A percentile compares a stretch with the other conserved stretches of the same genome.
Evolutionary conservation across 2,797 vertebrate genomes (phyloP).

Genomic region (Megaceryle alcyon): DNA sequence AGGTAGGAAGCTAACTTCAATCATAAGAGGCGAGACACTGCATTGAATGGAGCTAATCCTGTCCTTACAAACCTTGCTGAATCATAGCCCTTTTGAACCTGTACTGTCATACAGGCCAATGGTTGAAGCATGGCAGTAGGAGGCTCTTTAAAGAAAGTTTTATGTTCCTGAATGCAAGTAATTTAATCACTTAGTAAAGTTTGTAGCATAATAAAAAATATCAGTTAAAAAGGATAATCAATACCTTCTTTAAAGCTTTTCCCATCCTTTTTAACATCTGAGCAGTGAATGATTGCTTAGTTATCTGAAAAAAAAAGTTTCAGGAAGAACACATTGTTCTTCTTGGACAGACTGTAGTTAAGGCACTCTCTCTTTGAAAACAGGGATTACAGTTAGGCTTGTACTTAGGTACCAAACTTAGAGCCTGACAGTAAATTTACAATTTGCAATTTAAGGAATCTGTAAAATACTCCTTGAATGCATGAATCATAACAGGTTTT

Average conservation of each 20-base stretch:
- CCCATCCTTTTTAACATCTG: neutral
- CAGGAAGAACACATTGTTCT: neutral
- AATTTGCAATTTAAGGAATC: neutral
- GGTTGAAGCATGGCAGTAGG: neutral
- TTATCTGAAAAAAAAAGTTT: neutral
- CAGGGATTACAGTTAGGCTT: neutral
- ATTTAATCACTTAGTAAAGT: neutral
- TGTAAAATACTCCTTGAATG: neutral
- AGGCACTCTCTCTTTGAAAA: neutral
- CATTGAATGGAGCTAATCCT: neutral
- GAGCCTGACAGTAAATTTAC: neutral
- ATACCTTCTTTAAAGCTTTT: neutral
- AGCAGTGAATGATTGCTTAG: neutral
- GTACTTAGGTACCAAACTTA: neutral
- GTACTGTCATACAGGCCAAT: neutral
- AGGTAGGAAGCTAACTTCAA: slow-evolving; percentile 18
- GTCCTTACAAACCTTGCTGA: neutral
- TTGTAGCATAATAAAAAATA: neutral
- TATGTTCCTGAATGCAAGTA: neutral
- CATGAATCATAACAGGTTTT: rapidly evolving
- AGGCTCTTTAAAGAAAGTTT: neutral
- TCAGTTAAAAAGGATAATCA: neutral
- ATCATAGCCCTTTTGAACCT: neutral
- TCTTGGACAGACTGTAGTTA: neutral
- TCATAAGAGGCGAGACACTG: neutral